Evolutionary conservation across 2,888 invertebrate genomes (phyloP).

Genomic region (Marronus borbonicus): DNA sequence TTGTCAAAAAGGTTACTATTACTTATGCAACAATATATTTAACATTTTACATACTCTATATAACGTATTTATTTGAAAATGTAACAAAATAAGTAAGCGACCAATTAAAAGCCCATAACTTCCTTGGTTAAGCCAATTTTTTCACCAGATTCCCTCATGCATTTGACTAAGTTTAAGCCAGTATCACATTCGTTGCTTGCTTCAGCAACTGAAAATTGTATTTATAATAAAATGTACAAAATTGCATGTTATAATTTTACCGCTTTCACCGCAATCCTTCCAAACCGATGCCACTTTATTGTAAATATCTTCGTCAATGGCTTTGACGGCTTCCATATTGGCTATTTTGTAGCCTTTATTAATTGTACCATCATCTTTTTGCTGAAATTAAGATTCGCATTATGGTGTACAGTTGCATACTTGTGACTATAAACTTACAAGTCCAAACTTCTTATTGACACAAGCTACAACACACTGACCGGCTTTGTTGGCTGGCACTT

Average conservation of each 20-base stretch:
- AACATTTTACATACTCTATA: neutral
- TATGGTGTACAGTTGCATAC: too few relatives aligned
- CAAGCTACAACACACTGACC: conserved; percentile 72
- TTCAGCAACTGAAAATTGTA: conserved; percentile 53
- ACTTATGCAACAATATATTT: conserved; percentile 29
- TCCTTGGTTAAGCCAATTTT: conserved; percentile 54
- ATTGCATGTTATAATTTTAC: conserved; percentile 53
- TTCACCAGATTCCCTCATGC: conserved; percentile 57
- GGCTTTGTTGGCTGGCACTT: conserved; percentile 67
- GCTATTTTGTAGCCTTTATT: conserved; percentile 19
- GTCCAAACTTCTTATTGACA: conserved; percentile 69
- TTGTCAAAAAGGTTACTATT: neutral
- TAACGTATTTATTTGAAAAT: conserved; percentile 11
- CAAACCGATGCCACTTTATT: conserved; percentile 53
- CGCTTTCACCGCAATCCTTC: conserved; percentile 52
- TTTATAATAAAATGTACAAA: neutral
- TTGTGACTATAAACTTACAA: conserved; percentile 65
- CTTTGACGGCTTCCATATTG: conserved; percentile 44
- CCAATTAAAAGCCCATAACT: conserved; percentile 4
- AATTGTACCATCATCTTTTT: conserved; percentile 49
- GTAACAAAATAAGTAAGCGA: neutral
- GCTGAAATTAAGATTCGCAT: conserved; percentile 48
- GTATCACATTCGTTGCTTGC: conserved; percentile 59
- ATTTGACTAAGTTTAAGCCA: conserved; percentile 56
- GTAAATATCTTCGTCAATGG: conserved; percentile 53